Conservation (phyloP, 2,113 vertebrate genomes). For the Climacteris rufus region DNA sequence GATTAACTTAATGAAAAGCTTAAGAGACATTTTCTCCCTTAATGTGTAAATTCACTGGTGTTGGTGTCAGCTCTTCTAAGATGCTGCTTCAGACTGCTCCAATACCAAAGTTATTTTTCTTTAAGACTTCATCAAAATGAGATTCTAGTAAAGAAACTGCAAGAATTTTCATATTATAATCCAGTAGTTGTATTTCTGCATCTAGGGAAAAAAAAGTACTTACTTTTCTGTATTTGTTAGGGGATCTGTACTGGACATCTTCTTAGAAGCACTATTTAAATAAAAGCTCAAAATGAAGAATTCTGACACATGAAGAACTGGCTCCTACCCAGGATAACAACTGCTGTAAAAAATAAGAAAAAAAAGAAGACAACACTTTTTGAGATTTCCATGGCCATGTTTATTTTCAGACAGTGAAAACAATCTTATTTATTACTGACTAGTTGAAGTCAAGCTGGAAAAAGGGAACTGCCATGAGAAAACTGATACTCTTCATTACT, state of each 20-base stretch:
- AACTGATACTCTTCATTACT: neutral
- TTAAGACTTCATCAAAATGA: neutral
- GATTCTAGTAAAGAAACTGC: neutral
- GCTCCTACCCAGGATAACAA: neutral
- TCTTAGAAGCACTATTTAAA: neutral
- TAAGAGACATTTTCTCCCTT: neutral
- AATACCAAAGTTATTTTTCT: neutral
- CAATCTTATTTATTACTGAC: neutral
- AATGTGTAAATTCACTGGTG: neutral
- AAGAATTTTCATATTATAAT: neutral
- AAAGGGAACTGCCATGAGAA: neutral
- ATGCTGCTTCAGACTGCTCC: neutral
- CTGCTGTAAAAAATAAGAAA: neutral
- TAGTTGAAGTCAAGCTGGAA: neutral
- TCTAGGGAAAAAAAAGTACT: neutral
- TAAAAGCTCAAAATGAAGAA: neutral
- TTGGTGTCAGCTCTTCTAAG: neutral
- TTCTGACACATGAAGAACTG: neutral
- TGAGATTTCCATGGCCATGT: neutral
- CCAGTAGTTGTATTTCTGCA: neutral
- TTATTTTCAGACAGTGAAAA: neutral
- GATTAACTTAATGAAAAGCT: neutral
- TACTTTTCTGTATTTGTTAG: neutral
- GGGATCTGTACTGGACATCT: constrained; percentile 28
- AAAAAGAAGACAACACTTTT: neutral